phyloP scores from a whole-genome alignment of 2,113 vertebrate genomes.

The Phylloscopus trochiloides region DNA sequence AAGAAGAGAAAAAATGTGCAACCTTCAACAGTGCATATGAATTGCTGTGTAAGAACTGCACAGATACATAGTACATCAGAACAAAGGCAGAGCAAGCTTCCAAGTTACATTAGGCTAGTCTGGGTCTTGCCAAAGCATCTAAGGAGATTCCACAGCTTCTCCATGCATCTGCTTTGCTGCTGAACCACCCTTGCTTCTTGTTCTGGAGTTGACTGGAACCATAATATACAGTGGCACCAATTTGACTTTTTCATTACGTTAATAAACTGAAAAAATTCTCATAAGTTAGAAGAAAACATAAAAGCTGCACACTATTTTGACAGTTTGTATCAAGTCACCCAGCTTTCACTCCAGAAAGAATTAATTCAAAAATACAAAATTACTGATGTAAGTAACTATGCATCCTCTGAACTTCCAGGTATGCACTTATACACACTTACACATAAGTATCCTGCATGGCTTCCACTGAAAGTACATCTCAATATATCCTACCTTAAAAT shows the following conservation, averaged over 20 bases:
- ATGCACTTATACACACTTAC: neutral
- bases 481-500: neutral
- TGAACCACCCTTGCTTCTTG: neutral
- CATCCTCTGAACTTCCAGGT: neutral
- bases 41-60: neutral
- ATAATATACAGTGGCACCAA: neutral
- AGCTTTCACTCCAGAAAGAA: neutral
- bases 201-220: neutral
- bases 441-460: neutral
- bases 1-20: neutral
- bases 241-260: neutral
- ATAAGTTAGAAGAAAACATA: neutral
- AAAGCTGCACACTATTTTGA: neutral
- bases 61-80: neutral
- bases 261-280: neutral
- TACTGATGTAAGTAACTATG: neutral
- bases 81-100: neutral
- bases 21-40: neutral
- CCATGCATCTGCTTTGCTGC: neutral
- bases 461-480: neutral
- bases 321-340: neutral
- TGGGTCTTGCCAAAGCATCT: neutral
- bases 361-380: neutral
- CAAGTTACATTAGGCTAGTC: neutral
- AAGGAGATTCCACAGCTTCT: neutral